Evolutionary conservation across 2,888 invertebrate species (phyloP).

Genomic region (Netelia fuscicornis): DNA sequence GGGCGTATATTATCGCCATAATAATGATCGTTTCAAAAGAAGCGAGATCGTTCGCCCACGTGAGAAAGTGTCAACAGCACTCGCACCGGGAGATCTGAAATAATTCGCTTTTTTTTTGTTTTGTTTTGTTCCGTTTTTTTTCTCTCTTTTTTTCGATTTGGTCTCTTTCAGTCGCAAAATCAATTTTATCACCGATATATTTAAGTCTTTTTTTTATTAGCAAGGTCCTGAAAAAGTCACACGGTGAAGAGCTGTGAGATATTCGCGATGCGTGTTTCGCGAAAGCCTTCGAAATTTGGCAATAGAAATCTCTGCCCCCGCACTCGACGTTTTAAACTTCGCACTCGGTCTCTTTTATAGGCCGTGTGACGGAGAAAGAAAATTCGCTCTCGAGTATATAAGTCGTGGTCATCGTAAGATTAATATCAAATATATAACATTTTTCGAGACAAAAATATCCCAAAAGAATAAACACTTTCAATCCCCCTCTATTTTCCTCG

Average conservation of each 20-base stretch:
- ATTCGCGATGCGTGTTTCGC: not conserved
- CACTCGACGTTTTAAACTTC: slow-evolving; percentile 16
- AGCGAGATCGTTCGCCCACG: slow-evolving; percentile 41
- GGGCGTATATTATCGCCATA: slow-evolving; percentile 42
- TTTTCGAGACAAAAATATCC: slow-evolving; percentile 45
- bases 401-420: slow-evolving; percentile 3
- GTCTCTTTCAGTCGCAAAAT: slow-evolving; percentile 28
- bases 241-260: not conserved
- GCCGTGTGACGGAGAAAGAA: not conserved
- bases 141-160: not conserved
- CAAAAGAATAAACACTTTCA: slow-evolving; percentile 18
- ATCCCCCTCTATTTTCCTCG: slow-evolving; percentile 12
- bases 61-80: slow-evolving; percentile 56
- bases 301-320: slow-evolving; percentile 36
- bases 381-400: slow-evolving; percentile 2
- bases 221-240: not conserved
- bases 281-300: slow-evolving; percentile 43
- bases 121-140: not conserved
- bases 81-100: slow-evolving; percentile 29
- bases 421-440: slow-evolving; percentile 7
- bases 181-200: slow-evolving; percentile 29
- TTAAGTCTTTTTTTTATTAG: not conserved
- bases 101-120: slow-evolving; percentile 35
- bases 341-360: slow-evolving; percentile 23
- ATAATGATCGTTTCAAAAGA: slow-evolving; percentile 77